Evolutionary conservation across 2,797 vertebrate species (phyloP).

Genomic region (Prionace glauca): DNA sequence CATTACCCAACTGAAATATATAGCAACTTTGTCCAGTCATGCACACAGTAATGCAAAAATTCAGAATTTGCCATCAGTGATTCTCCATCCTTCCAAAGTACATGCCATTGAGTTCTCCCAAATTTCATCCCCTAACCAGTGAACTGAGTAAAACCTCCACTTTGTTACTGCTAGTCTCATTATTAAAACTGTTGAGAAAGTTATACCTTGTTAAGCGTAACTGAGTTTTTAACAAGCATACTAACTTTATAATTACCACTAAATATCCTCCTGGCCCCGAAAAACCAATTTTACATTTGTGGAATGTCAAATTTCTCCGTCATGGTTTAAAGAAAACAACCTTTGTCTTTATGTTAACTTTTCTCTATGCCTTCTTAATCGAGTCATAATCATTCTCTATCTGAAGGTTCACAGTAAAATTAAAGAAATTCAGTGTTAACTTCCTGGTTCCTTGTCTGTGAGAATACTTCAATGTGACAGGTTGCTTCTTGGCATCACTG

Average conservation of each 20-base stretch:
- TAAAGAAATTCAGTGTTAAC: neutral
- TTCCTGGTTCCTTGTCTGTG: neutral
- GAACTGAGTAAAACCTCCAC: neutral
- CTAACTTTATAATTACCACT: neutral
- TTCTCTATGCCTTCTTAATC: neutral
- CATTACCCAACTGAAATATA: neutral
- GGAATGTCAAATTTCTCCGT: neutral
- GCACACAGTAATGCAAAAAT: neutral
- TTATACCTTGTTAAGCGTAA: neutral
- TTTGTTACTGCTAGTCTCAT: neutral
- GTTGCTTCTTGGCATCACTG: neutral
- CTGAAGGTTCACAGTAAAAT: neutral
- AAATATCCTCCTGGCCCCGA: neutral
- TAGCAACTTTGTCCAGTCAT: neutral
- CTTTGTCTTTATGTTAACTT: neutral
- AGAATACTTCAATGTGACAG: neutral
- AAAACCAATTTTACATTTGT: neutral
- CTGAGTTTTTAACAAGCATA: neutral
- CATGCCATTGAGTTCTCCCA: neutral
- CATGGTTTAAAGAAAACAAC: neutral
- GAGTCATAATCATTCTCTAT: neutral
- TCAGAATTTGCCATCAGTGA: neutral
- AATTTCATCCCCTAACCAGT: neutral
- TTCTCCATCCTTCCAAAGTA: neutral
- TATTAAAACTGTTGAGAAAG: neutral